Conservation (phyloP, 1,140 invertebrate genomes). For the Atta cephalotes region DNA sequence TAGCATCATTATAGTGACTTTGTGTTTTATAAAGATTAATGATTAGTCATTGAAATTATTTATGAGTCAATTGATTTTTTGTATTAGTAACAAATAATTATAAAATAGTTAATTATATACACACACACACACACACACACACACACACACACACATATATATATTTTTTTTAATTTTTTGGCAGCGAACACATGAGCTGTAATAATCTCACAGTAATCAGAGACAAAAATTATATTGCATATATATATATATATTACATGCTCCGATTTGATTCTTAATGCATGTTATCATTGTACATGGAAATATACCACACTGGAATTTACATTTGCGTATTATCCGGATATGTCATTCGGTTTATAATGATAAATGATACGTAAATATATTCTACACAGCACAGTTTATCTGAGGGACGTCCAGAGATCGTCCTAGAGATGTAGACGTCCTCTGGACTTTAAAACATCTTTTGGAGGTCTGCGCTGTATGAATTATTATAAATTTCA, state of each 20-base stretch:
- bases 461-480: no score
- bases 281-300: neutral
- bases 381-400: no score
- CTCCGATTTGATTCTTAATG: neutral
- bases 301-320: slow-evolving; percentile 5
- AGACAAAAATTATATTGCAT: neutral
- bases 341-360: neutral
- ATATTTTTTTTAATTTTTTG: no score
- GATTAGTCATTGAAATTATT: neutral
- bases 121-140: no score
- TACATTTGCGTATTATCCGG: neutral
- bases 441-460: no score
- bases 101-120: neutral
- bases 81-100: neutral
- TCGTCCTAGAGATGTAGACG: no score
- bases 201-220: neutral
- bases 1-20: no score
- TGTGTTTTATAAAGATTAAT: neutral
- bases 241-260: no score
- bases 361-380: neutral
- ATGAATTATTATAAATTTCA: no score
- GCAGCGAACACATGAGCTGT: neutral
- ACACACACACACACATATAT: no score
- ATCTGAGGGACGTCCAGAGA: no score
- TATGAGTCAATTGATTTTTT: neutral